phyloP scores from a whole-genome alignment of 2,888 invertebrate genomes.

The Spodoptera picta region DNA sequence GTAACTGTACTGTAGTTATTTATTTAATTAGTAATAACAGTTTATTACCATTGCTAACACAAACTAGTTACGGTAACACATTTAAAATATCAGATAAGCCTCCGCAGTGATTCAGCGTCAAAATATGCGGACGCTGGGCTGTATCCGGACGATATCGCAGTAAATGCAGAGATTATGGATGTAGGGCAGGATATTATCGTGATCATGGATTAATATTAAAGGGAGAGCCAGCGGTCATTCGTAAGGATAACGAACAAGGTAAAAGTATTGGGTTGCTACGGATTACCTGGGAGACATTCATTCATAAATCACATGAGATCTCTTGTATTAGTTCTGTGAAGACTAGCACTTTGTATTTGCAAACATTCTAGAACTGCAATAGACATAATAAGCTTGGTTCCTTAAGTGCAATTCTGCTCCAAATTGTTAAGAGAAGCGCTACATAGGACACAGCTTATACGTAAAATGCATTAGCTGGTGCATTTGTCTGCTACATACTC shows the following conservation, averaged over 20 bases:
- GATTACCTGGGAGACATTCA: conserved; percentile 10
- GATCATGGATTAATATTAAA: conserved; percentile 19
- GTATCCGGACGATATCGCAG: conserved; percentile 55
- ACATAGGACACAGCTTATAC: conserved; percentile 24
- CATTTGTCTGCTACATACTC: conserved; percentile 27
- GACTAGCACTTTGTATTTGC: not conserved
- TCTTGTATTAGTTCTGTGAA: no score
- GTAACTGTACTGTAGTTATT: no score
- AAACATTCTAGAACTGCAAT: not conserved
- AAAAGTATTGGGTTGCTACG: not conserved
- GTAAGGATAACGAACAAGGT: conserved; percentile 13
- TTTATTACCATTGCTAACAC: conserved; percentile 8
- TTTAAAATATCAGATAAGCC: conserved; percentile 31
- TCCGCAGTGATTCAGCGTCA: conserved; percentile 50
- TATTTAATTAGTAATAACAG: no score
- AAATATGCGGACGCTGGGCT: conserved; percentile 42
- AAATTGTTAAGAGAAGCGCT: conserved; percentile 17
- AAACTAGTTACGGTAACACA: conserved; percentile 13
- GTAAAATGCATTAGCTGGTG: conserved; percentile 39
- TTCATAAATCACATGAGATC: no score
- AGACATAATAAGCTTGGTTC: conserved; percentile 3
- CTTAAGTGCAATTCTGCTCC: conserved; percentile 7
- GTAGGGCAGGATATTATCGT: conserved; percentile 34
- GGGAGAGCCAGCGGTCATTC: conserved; percentile 1
- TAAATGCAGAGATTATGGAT: conserved; percentile 39